Percentiles rank a stretch among this genome's conserved stretches.
phyloP scores from a whole-genome alignment of 2,888 invertebrate genomes.

The Trisateles emortualis region DNA sequence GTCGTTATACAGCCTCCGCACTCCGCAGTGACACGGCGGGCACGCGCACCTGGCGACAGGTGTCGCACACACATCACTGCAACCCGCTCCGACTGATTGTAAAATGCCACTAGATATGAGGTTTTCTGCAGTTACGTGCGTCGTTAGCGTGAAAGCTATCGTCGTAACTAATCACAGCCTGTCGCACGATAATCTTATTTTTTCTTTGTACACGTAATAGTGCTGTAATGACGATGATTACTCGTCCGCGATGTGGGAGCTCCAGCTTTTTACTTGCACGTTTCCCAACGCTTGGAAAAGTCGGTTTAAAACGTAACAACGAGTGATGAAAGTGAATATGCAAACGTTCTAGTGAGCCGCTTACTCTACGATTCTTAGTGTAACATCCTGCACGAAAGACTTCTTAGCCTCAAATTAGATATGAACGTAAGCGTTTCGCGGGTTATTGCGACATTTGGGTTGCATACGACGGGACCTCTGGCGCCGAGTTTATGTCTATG shows the following conservation, averaged over 20 bases:
- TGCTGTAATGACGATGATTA: conserved; percentile 72
- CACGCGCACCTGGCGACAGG: conserved; percentile 83
- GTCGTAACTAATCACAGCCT: conserved; percentile 63
- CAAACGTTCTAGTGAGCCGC: conserved; percentile 70
- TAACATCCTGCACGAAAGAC: conserved; percentile 72
- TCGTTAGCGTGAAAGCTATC: conserved; percentile 73
- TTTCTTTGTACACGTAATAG: conserved; percentile 60
- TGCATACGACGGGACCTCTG: conserved; percentile 32
- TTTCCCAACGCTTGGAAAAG: conserved; percentile 83
- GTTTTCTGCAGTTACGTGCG: conserved; percentile 62
- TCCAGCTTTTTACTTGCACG: conserved; percentile 72
- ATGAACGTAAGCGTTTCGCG: conserved; percentile 50
- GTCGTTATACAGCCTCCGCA: conserved; percentile 66
- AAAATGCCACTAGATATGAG: conserved; percentile 41
- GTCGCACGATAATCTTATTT: conserved; percentile 68
- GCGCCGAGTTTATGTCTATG: conserved; percentile 48
- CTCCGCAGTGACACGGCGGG: no score
- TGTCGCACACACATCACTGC: conserved; percentile 51
- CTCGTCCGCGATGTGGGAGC: conserved; percentile 79
- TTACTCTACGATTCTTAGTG: conserved; percentile 67
- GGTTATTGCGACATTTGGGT: conserved; percentile 54
- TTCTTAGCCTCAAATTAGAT: conserved; percentile 59
- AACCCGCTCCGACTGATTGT: conserved; percentile 32
- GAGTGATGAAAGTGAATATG: conserved; percentile 82
- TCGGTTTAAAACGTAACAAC: conserved; percentile 79